phyloP scores from a whole-genome alignment of 2,113 vertebrate genomes.

The Psittacula cyanocephala region DNA sequence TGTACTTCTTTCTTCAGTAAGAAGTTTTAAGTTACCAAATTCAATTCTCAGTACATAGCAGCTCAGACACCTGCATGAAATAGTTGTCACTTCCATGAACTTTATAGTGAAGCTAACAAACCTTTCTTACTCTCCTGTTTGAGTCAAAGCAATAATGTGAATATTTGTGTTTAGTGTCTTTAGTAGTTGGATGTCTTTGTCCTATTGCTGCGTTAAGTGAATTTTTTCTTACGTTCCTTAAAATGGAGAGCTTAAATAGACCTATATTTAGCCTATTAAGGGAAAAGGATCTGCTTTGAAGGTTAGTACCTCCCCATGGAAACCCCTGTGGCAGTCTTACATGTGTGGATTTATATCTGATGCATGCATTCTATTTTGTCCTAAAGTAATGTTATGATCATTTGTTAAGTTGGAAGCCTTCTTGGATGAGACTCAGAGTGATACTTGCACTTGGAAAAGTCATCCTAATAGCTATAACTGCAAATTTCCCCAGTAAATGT shows the following conservation, averaged over 20 bases:
- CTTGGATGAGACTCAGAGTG: neutral
- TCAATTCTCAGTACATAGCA: neutral
- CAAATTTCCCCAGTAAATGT: neutral
- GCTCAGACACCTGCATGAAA: neutral
- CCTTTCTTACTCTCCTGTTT: neutral
- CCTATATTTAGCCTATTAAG: neutral
- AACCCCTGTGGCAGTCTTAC: neutral
- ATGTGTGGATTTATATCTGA: neutral
- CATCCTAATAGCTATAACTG: neutral
- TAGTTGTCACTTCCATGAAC: rapidly evolving
- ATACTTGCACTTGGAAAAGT: neutral
- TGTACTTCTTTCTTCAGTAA: neutral
- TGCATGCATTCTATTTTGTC: neutral
- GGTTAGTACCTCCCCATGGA: neutral
- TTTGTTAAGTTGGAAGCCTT: neutral
- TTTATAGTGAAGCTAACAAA: neutral
- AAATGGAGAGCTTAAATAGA: neutral
- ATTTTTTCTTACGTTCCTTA: neutral
- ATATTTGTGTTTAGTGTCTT: neutral
- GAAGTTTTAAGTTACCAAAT: neutral
- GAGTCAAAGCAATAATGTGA: neutral
- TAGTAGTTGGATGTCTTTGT: neutral
- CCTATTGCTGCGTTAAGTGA: neutral
- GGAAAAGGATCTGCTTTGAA: neutral
- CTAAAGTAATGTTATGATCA: neutral